Percentiles rank a stretch among this genome's conserved stretches.
Conservation (phyloP, 1,140 invertebrate species). For the Mercenaria mercenaria region DNA sequence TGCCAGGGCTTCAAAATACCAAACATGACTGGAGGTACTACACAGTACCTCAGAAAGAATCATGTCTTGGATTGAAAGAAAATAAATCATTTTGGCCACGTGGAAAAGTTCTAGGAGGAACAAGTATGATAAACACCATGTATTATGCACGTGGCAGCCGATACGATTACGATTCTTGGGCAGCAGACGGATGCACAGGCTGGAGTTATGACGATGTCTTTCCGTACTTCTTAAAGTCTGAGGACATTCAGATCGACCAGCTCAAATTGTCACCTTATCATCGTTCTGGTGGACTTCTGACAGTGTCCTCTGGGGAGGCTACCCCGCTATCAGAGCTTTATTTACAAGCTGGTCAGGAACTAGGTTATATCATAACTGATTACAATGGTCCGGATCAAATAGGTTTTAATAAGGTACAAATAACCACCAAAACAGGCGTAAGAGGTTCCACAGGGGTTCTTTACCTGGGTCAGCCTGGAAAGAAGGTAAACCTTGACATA, state of each 20-base stretch:
- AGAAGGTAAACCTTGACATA: slow-evolving; percentile 4
- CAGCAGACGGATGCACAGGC: slow-evolving; percentile 93
- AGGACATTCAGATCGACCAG: slow-evolving; percentile 46
- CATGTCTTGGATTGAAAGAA: slow-evolving; percentile 90
- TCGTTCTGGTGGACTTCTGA: slow-evolving; percentile 9
- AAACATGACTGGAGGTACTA: slow-evolving; percentile 96
- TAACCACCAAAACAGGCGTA: background rate
- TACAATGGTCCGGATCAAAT: slow-evolving; percentile 54
- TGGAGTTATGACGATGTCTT: slow-evolving; percentile 95
- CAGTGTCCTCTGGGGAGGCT: slow-evolving; percentile 90
- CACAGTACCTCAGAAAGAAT: slow-evolving; percentile 93
- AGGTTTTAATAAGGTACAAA: slow-evolving; percentile 5
- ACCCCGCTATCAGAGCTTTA: slow-evolving; percentile 60
- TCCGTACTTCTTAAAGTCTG: slow-evolving; percentile 90
- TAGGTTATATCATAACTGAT: slow-evolving; percentile 69
- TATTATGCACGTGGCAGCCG: slow-evolving; percentile 95
- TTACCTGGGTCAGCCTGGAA: background rate
- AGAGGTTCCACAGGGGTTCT: background rate
- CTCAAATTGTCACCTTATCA: slow-evolving; percentile 53
- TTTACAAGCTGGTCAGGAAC: slow-evolving; percentile 71
- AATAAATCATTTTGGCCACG: slow-evolving; percentile 88
- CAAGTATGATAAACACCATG: slow-evolving; percentile 95
- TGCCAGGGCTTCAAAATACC: slow-evolving; percentile 30
- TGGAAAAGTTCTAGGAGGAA: slow-evolving; percentile 89
- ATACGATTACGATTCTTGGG: slow-evolving; percentile 89